Evolutionary conservation across 2,113 vertebrate genomes (phyloP).

Genomic region (Hippolais icterina): DNA sequence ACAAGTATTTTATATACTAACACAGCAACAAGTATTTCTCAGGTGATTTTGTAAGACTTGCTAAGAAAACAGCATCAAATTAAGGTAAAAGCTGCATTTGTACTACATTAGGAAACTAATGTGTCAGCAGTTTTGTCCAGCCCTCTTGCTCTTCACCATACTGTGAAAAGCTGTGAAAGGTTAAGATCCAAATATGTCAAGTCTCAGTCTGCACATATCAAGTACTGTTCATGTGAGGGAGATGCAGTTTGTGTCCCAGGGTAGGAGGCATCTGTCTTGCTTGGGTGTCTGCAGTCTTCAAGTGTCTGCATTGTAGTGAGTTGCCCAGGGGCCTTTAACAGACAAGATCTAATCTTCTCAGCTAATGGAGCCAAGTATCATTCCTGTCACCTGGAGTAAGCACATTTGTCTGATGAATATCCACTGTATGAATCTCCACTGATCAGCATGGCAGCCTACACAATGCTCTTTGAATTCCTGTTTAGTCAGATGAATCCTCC

Average conservation of each 20-base stretch:
- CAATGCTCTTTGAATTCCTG: neutral
- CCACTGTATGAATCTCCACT: neutral
- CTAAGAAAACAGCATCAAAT: neutral
- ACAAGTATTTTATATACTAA: too few relatives aligned
- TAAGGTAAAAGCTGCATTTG: neutral
- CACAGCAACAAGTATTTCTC: neutral
- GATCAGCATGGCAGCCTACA: neutral
- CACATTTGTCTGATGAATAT: neutral
- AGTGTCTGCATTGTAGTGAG: neutral
- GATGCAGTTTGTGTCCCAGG: neutral
- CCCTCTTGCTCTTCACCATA: neutral
- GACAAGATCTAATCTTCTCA: neutral
- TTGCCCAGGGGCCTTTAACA: fast-evolving
- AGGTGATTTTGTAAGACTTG: neutral
- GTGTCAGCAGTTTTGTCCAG: neutral
- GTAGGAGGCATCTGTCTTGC: neutral
- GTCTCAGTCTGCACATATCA: neutral
- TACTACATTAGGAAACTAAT: neutral
- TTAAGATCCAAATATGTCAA: neutral
- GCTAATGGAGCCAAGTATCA: neutral
- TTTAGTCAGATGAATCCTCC: neutral
- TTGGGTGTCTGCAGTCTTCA: neutral
- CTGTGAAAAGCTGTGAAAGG: neutral
- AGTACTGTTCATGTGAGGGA: neutral
- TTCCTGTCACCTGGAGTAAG: neutral